These are phyloP conservation scores for Neosilurus hyrtlii DNA, from an alignment of 2,797 vertebrate species.

Conservation along the genomic window DNA sequence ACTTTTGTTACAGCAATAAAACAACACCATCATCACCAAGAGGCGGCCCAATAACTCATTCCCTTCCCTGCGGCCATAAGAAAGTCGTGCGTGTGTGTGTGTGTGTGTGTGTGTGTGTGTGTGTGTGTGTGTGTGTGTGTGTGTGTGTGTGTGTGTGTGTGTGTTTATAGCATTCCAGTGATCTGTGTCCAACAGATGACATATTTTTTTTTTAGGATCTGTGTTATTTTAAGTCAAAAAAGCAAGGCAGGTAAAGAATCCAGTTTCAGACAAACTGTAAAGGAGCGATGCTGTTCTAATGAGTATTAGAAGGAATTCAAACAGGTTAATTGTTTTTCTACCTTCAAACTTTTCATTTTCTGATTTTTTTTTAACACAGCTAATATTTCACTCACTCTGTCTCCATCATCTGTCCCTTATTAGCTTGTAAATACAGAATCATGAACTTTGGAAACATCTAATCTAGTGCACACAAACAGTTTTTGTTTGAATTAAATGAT, in stretches of 20 bases:
- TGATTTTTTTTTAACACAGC: conserved; percentile 30
- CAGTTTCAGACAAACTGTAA: neutral
- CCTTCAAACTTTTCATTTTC: conserved; percentile 21
- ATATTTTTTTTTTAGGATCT: neutral
- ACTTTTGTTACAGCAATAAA: conserved; percentile 53
- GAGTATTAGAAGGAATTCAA: conserved; percentile 32
- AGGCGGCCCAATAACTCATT: conserved; percentile 45
- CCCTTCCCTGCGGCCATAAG: conserved; percentile 20
- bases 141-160: conserved; percentile 3
- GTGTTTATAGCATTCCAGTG: conserved; percentile 3
- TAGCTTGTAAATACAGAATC: conserved; percentile 21
- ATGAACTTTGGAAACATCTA: conserved; percentile 19
- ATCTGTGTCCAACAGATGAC: conserved; percentile 13
- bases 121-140: neutral
- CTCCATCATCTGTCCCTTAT: conserved; percentile 21
- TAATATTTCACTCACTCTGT: conserved; percentile 10
- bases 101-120: conserved; percentile 25
- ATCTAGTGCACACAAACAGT: neutral
- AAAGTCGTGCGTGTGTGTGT: conserved; percentile 4
- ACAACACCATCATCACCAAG: conserved; percentile 50
- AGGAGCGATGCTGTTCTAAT: conserved; percentile 10
- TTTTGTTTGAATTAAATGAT: conserved; percentile 21
- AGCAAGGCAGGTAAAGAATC: neutral
- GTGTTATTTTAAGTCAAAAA: neutral
- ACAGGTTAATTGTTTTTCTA: conserved; percentile 21